These are phyloP conservation scores for Takifugu rubripes DNA, from an alignment of 2,797 vertebrate genomes.

Conservation along the genomic window DNA sequence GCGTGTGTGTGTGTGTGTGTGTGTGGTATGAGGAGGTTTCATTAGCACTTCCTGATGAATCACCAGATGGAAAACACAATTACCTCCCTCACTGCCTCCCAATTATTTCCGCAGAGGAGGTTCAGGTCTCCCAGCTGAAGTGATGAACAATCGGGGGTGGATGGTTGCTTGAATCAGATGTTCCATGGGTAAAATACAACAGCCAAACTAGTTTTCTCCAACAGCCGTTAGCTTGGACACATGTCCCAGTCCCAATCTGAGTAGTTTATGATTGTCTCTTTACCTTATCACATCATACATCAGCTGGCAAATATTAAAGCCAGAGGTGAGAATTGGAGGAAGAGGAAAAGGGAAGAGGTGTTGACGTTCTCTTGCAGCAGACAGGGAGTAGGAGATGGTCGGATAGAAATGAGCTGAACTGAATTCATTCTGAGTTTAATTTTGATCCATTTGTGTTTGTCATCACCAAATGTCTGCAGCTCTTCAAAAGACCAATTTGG, in stretches of 20 bases:
- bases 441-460: background rate
- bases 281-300: conserved; percentile 30
- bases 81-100: conserved; percentile 50
- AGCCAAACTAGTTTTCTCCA: conserved; percentile 31
- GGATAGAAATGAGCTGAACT: background rate
- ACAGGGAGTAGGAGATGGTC: conserved; percentile 19
- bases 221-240: conserved; percentile 61
- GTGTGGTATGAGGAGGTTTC: conserved; percentile 17
- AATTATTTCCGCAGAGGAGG: conserved; percentile 59
- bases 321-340: conserved; percentile 46
- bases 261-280: conserved; percentile 18
- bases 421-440: background rate
- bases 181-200: conserved; percentile 42
- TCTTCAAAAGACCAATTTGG: no score
- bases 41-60: conserved; percentile 58
- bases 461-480: no score
- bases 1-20: no score
- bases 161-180: conserved; percentile 41
- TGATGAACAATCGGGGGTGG: conserved; percentile 40
- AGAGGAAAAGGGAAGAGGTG: conserved; percentile 55
- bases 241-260: conserved; percentile 11
- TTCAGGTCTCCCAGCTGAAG: conserved; percentile 53
- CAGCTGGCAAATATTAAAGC: conserved; percentile 17
- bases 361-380: conserved; percentile 39
- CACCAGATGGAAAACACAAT: conserved; percentile 59